Conservation (phyloP, 64 coral and sea anemone species). For the Pocillopora verrucosa region DNA sequence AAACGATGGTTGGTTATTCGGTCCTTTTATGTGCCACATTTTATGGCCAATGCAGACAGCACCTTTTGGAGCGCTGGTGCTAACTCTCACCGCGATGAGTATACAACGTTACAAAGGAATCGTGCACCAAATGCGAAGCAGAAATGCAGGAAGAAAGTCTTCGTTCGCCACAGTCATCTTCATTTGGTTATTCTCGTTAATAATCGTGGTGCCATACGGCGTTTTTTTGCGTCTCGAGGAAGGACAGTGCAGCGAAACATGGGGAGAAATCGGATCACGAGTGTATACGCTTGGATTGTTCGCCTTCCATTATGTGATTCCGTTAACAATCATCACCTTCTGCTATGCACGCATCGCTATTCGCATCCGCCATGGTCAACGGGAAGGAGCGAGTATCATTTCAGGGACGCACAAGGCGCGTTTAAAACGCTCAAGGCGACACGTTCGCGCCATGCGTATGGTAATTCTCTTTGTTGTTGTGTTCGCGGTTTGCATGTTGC, state of each 20-base stretch:
- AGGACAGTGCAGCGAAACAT: conserved; percentile 66
- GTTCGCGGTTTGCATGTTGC: conserved; percentile 86
- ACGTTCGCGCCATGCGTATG: conserved; percentile 64
- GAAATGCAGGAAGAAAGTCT: neutral
- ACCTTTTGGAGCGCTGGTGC: conserved; percentile 60
- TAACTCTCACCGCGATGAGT: conserved; percentile 72
- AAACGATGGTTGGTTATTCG: conserved; percentile 60
- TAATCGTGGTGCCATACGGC: conserved; percentile 55
- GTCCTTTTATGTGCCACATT: conserved; percentile 61
- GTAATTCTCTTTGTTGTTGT: conserved; percentile 60
- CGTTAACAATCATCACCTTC: conserved; percentile 49
- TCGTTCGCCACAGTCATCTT: neutral
- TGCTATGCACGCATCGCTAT: conserved; percentile 66
- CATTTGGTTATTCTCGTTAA: conserved; percentile 63
- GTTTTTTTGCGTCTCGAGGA: conserved; percentile 48
- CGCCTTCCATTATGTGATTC: conserved; percentile 62
- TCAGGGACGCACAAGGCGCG: conserved; percentile 50
- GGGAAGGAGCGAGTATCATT: conserved; percentile 41
- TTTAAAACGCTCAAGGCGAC: conserved; percentile 38
- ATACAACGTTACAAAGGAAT: conserved; percentile 66
- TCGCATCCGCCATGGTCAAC: conserved; percentile 43
- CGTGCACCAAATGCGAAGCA: conserved; percentile 41
- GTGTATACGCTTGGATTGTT: conserved; percentile 58
- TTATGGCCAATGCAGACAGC: conserved; percentile 79
- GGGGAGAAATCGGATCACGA: conserved; percentile 18